Evolutionary conservation across 1,140 invertebrate genomes (phyloP), one percentile per base, ranked within the genome.

Genomic region (Aphis gossypii): DNA sequence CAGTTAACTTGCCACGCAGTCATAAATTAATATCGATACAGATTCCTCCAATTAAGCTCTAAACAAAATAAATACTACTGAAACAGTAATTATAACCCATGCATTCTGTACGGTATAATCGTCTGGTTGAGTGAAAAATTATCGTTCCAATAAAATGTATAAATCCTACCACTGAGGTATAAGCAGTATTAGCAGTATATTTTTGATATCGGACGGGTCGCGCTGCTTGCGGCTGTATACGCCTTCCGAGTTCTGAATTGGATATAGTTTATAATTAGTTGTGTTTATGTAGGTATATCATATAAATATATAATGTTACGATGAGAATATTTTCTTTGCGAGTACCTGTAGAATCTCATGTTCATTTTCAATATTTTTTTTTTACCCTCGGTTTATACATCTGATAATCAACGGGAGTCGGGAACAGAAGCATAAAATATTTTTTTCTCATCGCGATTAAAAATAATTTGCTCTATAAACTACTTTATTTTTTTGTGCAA

Each of bases 41-140:
- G 38, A 91, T 91, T 76, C 25, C 25, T 41, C 41, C 41, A 91
- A 91, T 91, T 76, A 21, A 76, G 25, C 56, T 46, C 30, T 76
- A 76, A 91, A 76, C 38, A 89, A 76, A 91, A 76, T 76, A 91
- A 91, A 82, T 76, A 91, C 25, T 76, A 91, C 38, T 41, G 68
- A 91, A 76, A 44, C 41, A 76, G 56, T 82, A 91, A 91, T 91
- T 91, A 41, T 41, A 91, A 46, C 56, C 51, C 38, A 30, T 38
- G 9, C 2, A 51, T 89, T 56, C 9, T 54, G 35, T 41, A 41
- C 11, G 35, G 56, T 38, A 88, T 68, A 90, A 68, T 68, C 56
- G 41, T 8, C 1, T 30, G 56, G 30, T 60, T 30, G 38, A 5
- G 5, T 68, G 60, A 44, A 90, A 90, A 90, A 56, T 38, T 44